These are phyloP conservation scores for Pygoscelis antarcticus DNA, from an alignment of 2,113 vertebrate genomes.

Conservation along the genomic window DNA sequence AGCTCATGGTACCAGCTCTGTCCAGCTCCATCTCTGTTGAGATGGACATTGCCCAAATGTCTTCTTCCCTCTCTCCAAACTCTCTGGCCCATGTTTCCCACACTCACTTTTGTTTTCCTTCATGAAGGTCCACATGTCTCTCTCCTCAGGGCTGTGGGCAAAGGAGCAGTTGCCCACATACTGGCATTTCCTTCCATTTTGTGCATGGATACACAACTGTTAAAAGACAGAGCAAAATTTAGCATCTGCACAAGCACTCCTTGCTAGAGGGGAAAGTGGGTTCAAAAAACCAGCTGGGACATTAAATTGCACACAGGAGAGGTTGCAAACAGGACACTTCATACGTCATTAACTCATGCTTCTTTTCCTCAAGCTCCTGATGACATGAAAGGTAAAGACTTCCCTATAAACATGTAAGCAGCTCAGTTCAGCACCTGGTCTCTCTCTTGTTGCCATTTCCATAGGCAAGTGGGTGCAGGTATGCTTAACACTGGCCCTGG, in stretches of 20 bases:
- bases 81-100: not conserved
- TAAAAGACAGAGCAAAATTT: constrained; percentile 9
- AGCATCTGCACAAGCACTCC: not conserved
- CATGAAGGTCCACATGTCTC: constrained; percentile 97
- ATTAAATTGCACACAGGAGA: not conserved
- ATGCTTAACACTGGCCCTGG: not conserved
- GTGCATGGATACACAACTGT: constrained; percentile 90
- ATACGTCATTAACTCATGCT: not conserved
- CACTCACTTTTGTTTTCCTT: constrained; percentile 92
- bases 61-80: not conserved
- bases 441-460: not conserved
- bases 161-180: constrained; percentile 92
- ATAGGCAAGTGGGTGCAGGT: rapidly evolving
- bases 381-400: not conserved
- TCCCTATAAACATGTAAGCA: not conserved
- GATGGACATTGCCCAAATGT: not conserved
- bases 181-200: constrained; percentile 88
- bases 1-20: not conserved
- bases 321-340: not conserved
- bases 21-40: not conserved
- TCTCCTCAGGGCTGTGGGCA: constrained; percentile 93
- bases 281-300: not conserved
- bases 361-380: not conserved
- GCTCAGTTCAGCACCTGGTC: not conserved
- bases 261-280: not conserved